Base-by-base conservation (phyloP, 2,888 invertebrate genomes). In the Cepaea hortensis region DNA sequence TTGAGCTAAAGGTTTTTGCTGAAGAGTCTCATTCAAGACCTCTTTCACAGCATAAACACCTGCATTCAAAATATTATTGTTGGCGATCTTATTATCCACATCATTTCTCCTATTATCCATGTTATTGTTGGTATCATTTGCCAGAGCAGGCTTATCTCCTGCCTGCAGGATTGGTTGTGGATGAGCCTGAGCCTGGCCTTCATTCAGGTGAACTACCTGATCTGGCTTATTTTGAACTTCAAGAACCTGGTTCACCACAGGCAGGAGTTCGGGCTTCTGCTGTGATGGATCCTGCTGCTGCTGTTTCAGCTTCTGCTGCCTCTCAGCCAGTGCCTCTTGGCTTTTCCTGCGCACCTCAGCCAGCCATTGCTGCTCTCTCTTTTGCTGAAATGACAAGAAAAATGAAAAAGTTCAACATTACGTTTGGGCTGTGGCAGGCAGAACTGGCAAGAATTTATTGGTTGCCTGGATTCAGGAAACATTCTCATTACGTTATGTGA, bases 241-340 rank as follows among this genome's bases (percentile, higher is more conserved):
- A 68, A 73, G 81, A 20, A 35, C 50, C 55, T 81, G 72, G n/a
- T 81, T 72, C 20, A 50, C 7, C 11, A 3, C 61, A 13, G 46
- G 15, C 48, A 75, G 46, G 20, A 3, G 23, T 35, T 84, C 73
- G 4, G 18, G 72, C 9, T 15, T 18, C 75, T 73, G 82, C 55
- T 55, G 55, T 55, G 55, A 11, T 11, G 11, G 11, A 18, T 15
- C n/a, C 75, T 73, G 82, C 62, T 72, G 84, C 65, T 73, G 82
- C 62, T 62, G 81, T n/a, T 84, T 35, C 79, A 68, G n/a, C 55
- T 62, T 79, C 48, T 84, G 55, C 72, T 77, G 72, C 62, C 75
- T 84, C 65, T 76, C 79, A 23, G 62, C 79, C 4, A 79, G 62
- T 3, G 35, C 79, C 9, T 68, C 68, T 9, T 81, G 81, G 35